A percentile compares a stretch with the other conserved stretches of the same genome.
Conservation (phyloP, 2,113 vertebrate species). For the Forbesichthys papilliferus region DNA sequence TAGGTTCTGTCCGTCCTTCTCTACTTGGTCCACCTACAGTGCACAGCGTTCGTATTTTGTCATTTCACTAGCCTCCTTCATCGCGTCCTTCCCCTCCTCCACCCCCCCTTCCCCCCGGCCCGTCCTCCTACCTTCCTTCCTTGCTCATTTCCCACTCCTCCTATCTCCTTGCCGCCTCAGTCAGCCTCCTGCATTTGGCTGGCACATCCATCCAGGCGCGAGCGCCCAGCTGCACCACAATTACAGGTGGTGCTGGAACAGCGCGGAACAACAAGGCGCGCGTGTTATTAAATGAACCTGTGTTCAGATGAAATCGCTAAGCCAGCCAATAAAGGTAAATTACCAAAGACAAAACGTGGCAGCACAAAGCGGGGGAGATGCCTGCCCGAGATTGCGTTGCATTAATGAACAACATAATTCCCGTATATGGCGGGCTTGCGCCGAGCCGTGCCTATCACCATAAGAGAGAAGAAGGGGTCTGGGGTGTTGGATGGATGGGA, state of each 20-base stretch:
- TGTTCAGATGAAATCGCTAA: conserved; percentile 68
- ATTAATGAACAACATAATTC: conserved; percentile 70
- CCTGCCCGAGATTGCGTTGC: conserved; percentile 50
- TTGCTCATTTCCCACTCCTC: no score
- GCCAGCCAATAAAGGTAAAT: conserved; percentile 71
- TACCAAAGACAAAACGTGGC: conserved; percentile 61
- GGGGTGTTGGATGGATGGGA: conserved; percentile 31
- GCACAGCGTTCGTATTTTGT: no score
- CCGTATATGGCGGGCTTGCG: conserved; percentile 57
- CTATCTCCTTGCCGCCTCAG: no score
- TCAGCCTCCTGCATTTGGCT: conserved; percentile 22
- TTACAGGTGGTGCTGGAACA: conserved; percentile 58
- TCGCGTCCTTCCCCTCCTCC: neutral
- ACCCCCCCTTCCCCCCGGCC: neutral
- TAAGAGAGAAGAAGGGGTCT: conserved; percentile 47
- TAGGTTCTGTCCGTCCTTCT: no score
- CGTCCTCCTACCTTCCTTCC: neutral
- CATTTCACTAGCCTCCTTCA: neutral
- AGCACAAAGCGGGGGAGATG: conserved; percentile 12
- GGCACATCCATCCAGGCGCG: conserved; percentile 44
- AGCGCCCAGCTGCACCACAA: conserved; percentile 56
- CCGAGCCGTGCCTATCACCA: conserved; percentile 59
- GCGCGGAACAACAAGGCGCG: conserved; percentile 47
- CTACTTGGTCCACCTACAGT: no score
- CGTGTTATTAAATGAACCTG: conserved; percentile 69